Conservation (phyloP, 2,113 vertebrate species). For the Puffinus mauretanicus region DNA sequence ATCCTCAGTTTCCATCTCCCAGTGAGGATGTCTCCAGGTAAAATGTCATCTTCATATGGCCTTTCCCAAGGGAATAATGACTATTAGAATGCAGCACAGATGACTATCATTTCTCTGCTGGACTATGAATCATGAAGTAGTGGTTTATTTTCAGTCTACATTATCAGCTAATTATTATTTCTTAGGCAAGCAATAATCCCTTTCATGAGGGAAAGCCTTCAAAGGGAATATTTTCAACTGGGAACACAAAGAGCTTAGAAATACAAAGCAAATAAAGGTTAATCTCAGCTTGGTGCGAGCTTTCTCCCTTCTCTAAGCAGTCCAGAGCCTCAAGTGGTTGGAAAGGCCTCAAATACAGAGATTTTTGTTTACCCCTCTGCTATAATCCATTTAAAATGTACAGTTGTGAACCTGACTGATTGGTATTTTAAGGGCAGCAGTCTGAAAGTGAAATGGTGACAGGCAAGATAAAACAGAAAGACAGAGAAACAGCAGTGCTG, state of each 20-base stretch:
- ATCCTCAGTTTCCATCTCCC: neutral
- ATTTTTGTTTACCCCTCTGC: neutral
- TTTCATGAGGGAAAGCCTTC: constrained; percentile 8
- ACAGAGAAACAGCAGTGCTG: neutral
- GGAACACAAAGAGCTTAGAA: constrained; percentile 1
- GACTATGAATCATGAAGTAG: neutral
- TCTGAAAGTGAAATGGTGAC: neutral
- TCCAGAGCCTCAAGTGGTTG: neutral
- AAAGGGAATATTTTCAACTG: constrained; percentile 38
- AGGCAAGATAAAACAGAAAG: neutral
- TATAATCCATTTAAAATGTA: neutral
- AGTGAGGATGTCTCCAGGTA: neutral
- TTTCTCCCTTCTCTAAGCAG: neutral
- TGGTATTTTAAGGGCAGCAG: neutral
- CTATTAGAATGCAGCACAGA: neutral
- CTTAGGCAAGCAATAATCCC: neutral
- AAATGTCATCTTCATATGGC: neutral
- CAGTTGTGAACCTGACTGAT: neutral
- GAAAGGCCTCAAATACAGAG: neutral
- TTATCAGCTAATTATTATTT: constrained; percentile 47
- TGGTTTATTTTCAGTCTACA: constrained; percentile 9
- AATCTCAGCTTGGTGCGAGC: neutral
- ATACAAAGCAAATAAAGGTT: constrained; percentile 1
- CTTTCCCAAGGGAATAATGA: neutral
- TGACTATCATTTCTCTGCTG: neutral